Percentiles rank a stretch among this genome's conserved stretches.
Evolutionary conservation across 2,113 vertebrate species (phyloP).

Genomic region (Lamprotornis superbus): DNA sequence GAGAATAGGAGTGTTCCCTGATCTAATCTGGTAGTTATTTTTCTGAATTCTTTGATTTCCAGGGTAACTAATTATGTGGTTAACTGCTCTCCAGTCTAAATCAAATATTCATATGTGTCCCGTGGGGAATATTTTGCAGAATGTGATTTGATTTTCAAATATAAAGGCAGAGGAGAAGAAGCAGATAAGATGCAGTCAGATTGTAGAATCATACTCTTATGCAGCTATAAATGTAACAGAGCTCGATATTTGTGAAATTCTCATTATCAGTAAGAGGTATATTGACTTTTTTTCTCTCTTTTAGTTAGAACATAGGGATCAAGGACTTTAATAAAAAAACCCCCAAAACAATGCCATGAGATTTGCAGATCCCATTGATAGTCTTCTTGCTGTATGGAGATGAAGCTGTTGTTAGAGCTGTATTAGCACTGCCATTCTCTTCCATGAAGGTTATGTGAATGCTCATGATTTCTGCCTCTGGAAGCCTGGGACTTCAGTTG

Average conservation of each 20-base stretch:
- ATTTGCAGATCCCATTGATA: neutral
- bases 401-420: neutral
- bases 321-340: neutral
- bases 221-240: neutral
- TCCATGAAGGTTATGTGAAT: neutral
- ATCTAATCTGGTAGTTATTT: neutral
- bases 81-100: neutral
- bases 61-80: neutral
- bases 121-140: neutral
- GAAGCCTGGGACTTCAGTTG: neutral
- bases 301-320: neutral
- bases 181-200: neutral
- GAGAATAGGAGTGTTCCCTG: neutral
- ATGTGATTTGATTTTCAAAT: neutral
- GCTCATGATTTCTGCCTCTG: neutral
- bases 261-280: neutral
- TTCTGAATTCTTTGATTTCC: constrained; percentile 11
- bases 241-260: neutral
- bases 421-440: neutral
- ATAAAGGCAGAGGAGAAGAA: neutral
- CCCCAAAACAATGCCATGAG: neutral
- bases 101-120: neutral
- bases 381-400: neutral
- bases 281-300: neutral
- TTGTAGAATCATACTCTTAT: neutral